Evolutionary conservation across 2,113 vertebrate genomes (phyloP).

Genomic region (Pseudopipra pipra): DNA sequence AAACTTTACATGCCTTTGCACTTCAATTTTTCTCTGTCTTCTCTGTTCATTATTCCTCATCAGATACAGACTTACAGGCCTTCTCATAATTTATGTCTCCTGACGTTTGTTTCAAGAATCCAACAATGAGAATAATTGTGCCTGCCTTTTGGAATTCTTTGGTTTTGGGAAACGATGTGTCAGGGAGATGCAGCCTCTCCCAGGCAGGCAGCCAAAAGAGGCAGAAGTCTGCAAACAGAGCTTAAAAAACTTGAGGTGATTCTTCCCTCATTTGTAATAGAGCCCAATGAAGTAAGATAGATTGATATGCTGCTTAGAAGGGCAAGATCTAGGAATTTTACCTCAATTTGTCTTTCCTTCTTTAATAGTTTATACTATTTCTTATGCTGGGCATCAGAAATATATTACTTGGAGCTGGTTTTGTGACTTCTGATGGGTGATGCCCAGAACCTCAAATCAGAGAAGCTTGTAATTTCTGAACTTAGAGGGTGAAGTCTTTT

Average conservation of each 20-base stretch:
- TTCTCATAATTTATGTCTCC: slow-evolving; percentile 42
- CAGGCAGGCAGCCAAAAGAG: slow-evolving; percentile 13
- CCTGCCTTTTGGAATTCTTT: slow-evolving; percentile 36
- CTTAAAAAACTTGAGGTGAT: slow-evolving; percentile 12
- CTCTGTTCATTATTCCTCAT: slow-evolving; percentile 17
- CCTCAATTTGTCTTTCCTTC: neutral
- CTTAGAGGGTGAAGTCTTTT: neutral
- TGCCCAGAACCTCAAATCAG: neutral
- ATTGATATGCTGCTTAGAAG: neutral
- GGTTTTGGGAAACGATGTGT: slow-evolving; percentile 49
- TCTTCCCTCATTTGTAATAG: neutral
- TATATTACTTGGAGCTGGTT: neutral
- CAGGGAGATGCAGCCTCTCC: neutral
- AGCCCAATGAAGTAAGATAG: neutral
- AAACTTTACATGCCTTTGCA: neutral
- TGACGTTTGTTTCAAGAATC: slow-evolving; percentile 2
- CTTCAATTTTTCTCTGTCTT: neutral
- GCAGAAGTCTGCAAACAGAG: neutral
- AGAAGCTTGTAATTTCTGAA: neutral
- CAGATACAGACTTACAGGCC: neutral
- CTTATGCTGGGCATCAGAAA: neutral
- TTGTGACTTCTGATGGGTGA: neutral
- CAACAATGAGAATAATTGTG: slow-evolving; percentile 23
- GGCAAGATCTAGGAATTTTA: neutral
- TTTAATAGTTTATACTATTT: neutral